Evolutionary conservation across 2,797 vertebrate genomes (phyloP), one percentile per base, ranked within the genome.

Genomic region (Leptodactylus fallax): DNA sequence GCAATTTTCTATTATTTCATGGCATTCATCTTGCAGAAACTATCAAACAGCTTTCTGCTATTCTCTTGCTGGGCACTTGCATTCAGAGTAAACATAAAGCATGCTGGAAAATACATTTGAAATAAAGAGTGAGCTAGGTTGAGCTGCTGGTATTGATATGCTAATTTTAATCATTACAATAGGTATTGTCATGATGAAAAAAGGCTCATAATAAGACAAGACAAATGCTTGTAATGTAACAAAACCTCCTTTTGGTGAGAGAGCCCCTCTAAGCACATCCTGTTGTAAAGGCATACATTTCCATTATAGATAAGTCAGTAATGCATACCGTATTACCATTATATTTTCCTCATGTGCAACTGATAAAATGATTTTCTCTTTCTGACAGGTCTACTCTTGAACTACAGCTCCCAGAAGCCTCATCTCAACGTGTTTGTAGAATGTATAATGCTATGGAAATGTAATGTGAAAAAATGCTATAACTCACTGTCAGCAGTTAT

Each of bases 171-270:
- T 65, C 7, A 77, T 78, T 82, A 53, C 51, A 49, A 53, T 78
- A 63, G 60, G 71, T 63, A 36, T 80, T 86, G 63, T 67, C 27
- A 72, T 45, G 77, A 58, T 86, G 55, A 56, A 87, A 56, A 86
- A 79, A 79, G 51, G 23, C 47, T 86, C 8, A 65, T 27, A 81
- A 27, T 63, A 65, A 63, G 60, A 60, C 53, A 84, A 58, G 10
- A 71, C 63, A 79, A 27, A 58, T 3, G 27, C 19, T 21, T 84
- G 67, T 74, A 58, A 84, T 72, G 36, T 60, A 58, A 72, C 27
- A 84, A 67, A 84, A 45, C 67, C 25, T 21, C 23, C 9, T 69
- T 53, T 69, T 23, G 49, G n/a, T 58, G 16, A 79, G 51, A 58
- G 25, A 56, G 49, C 21, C 23, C 14, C 23, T 53, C n/a, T 67